Percentiles rank a stretch among this genome's conserved stretches.
These are phyloP conservation scores for Drosophila dunni DNA, from an alignment of 1,140 invertebrate genomes.

Conservation along the genomic window DNA sequence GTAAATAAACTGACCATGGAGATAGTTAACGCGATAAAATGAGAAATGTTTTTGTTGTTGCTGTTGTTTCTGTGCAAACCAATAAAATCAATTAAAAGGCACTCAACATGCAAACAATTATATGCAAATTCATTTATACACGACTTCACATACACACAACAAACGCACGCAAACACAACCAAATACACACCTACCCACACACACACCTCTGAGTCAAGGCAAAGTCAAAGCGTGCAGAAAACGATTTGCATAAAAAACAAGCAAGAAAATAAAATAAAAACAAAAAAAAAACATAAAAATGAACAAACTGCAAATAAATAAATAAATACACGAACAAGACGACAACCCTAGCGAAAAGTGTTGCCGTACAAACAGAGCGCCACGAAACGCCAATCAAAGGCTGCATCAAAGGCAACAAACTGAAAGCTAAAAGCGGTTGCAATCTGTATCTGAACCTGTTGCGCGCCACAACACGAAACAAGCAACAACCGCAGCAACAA, in stretches of 20 bases:
- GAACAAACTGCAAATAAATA: conserved; percentile 59
- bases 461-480: conserved; percentile 59
- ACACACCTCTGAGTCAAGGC: conserved; percentile 32
- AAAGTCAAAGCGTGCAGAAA: conserved; percentile 70
- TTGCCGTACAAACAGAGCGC: conserved; percentile 37
- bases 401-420: conserved; percentile 31
- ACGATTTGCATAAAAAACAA: conserved; percentile 68
- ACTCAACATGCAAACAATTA: conserved; percentile 82
- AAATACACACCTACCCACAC: conserved; percentile 24
- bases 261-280: conserved; percentile 32
- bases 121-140: conserved; percentile 81
- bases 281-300: neutral
- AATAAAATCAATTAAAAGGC: conserved; percentile 83
- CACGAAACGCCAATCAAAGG: conserved; percentile 51
- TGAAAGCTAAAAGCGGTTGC: conserved; percentile 16
- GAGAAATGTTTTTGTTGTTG: conserved; percentile 22
- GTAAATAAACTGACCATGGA: conserved; percentile 63
- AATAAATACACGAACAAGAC: conserved; percentile 46
- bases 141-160: conserved; percentile 49
- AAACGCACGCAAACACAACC: conserved; percentile 17
- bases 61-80: conserved; percentile 63
- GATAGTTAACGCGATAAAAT: conserved; percentile 58
- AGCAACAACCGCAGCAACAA: conserved; percentile 38
- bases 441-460: conserved; percentile 66
- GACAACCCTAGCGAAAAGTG: conserved; percentile 49